Evolutionary conservation across 2,113 vertebrate genomes (phyloP).

Genomic region (Catagonus wagneri): DNA sequence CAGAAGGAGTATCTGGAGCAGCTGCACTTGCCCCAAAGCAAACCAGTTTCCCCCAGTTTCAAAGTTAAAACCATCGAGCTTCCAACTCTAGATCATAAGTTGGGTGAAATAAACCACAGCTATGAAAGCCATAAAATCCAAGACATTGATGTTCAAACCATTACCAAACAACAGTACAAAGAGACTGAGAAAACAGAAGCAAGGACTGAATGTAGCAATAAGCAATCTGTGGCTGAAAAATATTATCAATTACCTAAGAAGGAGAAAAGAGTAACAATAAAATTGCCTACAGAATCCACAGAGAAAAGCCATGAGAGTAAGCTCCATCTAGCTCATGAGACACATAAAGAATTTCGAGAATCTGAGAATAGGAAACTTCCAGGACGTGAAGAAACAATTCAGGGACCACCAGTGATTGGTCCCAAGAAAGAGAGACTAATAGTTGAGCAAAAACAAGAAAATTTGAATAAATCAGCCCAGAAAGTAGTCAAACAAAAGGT

Average conservation of each 20-base stretch:
- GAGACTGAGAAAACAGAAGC: conserved; percentile 63
- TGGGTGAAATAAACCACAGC: conserved; percentile 83
- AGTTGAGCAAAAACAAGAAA: conserved; percentile 68
- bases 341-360: conserved; percentile 71
- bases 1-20: conserved; percentile 74
- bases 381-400: conserved; percentile 52
- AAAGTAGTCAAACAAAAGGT: conserved; percentile 69
- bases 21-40: conserved; percentile 84
- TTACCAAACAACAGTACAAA: conserved; percentile 62
- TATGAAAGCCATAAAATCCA: conserved; percentile 57
- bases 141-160: conserved; percentile 7
- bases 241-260: background rate
- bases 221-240: conserved; percentile 67
- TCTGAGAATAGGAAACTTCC: conserved; percentile 41
- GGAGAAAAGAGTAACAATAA: conserved; percentile 64
- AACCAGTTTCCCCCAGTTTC: conserved; percentile 87
- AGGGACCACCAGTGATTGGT: conserved; percentile 5
- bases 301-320: conserved; percentile 53
- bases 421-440: conserved; percentile 67
- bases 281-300: conserved; percentile 41
- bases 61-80: conserved; percentile 90
- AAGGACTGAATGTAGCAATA: conserved; percentile 9
- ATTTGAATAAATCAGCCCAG: conserved; percentile 54
- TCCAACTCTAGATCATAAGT: conserved; percentile 75
- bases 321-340: conserved; percentile 62